These are phyloP conservation scores for Lepus americanus DNA, from an alignment of 2,113 vertebrate genomes.

Conservation along the genomic window DNA sequence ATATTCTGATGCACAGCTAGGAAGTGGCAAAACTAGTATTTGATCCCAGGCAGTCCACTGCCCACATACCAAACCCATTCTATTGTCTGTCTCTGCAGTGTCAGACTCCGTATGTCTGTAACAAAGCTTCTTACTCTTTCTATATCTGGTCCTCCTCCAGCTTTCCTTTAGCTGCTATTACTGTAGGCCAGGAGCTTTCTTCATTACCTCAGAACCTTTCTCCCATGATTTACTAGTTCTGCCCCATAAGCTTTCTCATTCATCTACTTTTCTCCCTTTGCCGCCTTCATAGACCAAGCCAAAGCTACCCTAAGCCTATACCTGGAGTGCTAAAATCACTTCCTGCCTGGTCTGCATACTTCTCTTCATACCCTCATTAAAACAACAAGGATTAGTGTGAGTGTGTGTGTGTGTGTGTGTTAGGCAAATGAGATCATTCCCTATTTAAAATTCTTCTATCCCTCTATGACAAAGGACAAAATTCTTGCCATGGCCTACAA, in stretches of 20 bases:
- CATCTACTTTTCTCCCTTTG: not conserved
- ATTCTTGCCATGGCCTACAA: not conserved
- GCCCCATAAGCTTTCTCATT: not conserved
- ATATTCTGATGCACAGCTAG: not conserved
- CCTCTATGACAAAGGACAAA: not conserved
- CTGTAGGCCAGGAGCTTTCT: not conserved
- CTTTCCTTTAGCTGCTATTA: not conserved
- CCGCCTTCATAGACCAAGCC: not conserved
- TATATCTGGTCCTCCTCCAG: not conserved
- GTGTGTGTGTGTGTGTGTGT: not conserved
- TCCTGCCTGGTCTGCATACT: not conserved
- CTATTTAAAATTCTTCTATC: not conserved
- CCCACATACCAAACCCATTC: not conserved
- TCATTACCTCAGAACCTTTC: rapidly evolving
- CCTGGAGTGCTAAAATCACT: not conserved
- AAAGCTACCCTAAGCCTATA: not conserved
- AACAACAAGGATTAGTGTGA: not conserved
- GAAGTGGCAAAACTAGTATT: not conserved
- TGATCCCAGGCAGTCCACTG: not conserved
- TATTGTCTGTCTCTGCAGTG: not conserved
- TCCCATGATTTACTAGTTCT: not conserved
- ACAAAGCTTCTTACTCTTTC: not conserved
- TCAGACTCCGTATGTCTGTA: not conserved
- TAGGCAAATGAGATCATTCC: not conserved
- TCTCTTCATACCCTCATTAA: not conserved